Evolutionary conservation across 2,113 vertebrate species (phyloP).

Genomic region (Atherinomorus stipes): DNA sequence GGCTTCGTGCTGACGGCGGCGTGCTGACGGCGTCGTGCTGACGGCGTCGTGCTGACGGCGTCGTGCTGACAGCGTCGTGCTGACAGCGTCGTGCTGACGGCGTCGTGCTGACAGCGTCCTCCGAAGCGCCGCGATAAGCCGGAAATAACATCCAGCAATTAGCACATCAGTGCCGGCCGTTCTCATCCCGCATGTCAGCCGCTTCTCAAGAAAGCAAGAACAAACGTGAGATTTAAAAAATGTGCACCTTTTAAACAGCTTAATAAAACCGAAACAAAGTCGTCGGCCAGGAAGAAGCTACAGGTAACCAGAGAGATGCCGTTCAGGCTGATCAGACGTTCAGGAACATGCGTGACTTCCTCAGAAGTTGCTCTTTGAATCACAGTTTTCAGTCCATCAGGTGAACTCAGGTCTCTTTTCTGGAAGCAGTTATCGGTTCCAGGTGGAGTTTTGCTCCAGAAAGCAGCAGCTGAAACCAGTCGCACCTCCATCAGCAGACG

Average conservation of each 20-base stretch:
- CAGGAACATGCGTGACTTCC: slow-evolving; percentile 33
- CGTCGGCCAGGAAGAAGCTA: not conserved
- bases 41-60: too few species aligned
- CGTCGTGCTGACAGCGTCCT: slow-evolving; percentile 43
- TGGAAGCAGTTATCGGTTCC: slow-evolving; percentile 69
- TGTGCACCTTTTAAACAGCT: slow-evolving; percentile 37
- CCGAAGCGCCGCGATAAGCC: slow-evolving; percentile 26
- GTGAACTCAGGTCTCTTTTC: slow-evolving; percentile 13
- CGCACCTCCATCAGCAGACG: not conserved
- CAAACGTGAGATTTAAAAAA: not conserved
- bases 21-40: slow-evolving; percentile 40
- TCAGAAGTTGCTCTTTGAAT: slow-evolving; percentile 41
- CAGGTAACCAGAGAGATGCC: slow-evolving; percentile 26
- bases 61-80: slow-evolving; percentile 38
- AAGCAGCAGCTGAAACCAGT: slow-evolving; percentile 3
- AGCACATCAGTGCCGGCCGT: slow-evolving; percentile 28
- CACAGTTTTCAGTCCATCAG: slow-evolving; percentile 68
- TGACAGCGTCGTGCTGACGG: too few species aligned
- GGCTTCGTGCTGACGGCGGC: too few species aligned
- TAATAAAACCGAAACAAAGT: slow-evolving; percentile 26
- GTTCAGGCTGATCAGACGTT: slow-evolving; percentile 24
- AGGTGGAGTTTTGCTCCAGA: slow-evolving; percentile 49
- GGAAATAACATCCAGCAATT: slow-evolving; percentile 31
- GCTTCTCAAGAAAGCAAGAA: slow-evolving; percentile 15
- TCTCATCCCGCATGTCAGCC: slow-evolving; percentile 24